A percentile compares a stretch with the other conserved stretches of the same genome.
phyloP scores from a whole-genome alignment of 2,888 invertebrate species.

The Carpatolechia fugitivella region DNA sequence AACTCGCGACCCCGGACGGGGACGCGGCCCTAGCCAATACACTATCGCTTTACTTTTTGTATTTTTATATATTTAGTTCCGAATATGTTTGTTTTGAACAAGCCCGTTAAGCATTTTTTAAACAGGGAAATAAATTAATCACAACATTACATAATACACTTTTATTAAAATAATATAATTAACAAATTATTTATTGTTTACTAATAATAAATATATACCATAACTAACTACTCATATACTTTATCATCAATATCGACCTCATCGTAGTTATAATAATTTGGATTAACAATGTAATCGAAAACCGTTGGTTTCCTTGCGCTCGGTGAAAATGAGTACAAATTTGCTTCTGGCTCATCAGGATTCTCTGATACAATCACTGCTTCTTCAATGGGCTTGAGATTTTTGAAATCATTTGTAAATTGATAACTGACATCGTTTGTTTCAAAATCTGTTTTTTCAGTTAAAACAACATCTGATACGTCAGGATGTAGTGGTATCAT shows the following conservation, averaged over 20 bases:
- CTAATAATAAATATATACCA: neutral
- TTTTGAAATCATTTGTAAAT: neutral
- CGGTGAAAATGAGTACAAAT: neutral
- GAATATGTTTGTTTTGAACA: no score
- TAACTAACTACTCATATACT: slow-evolving; percentile 32
- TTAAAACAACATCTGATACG: neutral
- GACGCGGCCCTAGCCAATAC: no score
- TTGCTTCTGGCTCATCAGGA: neutral
- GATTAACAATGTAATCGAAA: slow-evolving; percentile 3
- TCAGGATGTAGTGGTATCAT: neutral
- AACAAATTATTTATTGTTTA: neutral
- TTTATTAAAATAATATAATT: neutral
- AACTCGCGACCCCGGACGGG: no score
- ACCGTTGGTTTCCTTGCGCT: neutral
- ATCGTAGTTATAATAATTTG: neutral
- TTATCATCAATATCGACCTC: slow-evolving; percentile 21
- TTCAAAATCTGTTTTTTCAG: neutral
- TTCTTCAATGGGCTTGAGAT: no score
- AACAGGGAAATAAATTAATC: no score
- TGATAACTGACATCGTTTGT: neutral
- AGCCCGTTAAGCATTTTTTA: no score
- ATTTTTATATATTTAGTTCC: no score
- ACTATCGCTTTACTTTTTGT: no score
- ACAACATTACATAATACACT: no score
- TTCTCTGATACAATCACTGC: no score